These are phyloP conservation scores for Raja brachyura DNA, from an alignment of 2,113 vertebrate genomes.

Conservation along the genomic window DNA sequence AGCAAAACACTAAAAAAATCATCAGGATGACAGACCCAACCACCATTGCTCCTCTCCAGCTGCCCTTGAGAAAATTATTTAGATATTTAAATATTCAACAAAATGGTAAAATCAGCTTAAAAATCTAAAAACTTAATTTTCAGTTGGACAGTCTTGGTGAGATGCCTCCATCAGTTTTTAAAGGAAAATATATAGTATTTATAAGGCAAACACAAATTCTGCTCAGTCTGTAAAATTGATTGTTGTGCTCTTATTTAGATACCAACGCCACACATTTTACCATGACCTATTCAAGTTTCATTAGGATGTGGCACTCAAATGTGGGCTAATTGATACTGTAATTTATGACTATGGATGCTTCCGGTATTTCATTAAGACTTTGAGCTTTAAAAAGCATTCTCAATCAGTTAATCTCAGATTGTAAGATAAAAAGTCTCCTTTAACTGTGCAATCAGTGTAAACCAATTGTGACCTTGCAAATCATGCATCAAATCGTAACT, in stretches of 20 bases:
- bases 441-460: conserved; percentile 36
- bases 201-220: not conserved
- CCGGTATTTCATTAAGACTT: conserved; percentile 21
- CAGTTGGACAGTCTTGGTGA: not conserved
- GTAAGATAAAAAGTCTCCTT: conserved; percentile 23
- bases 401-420: conserved; percentile 36
- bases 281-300: conserved; percentile 14
- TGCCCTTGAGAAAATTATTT: not conserved
- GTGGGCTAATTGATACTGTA: conserved; percentile 17
- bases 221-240: not conserved
- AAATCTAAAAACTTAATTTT: not conserved
- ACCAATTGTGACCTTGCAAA: conserved; percentile 25
- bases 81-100: not conserved
- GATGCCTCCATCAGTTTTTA: not conserved
- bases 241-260: not conserved
- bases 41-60: not conserved
- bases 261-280: not conserved
- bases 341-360: conserved; percentile 24
- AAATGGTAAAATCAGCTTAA: not conserved
- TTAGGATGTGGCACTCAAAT: conserved; percentile 21
- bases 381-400: conserved; percentile 21
- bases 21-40: too few relatives aligned
- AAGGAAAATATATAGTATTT: not conserved
- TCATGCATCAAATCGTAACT: conserved; percentile 34
- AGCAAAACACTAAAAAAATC: not conserved